Conservation (phyloP, 2,888 invertebrate species). For the Diaphora mendica region DNA sequence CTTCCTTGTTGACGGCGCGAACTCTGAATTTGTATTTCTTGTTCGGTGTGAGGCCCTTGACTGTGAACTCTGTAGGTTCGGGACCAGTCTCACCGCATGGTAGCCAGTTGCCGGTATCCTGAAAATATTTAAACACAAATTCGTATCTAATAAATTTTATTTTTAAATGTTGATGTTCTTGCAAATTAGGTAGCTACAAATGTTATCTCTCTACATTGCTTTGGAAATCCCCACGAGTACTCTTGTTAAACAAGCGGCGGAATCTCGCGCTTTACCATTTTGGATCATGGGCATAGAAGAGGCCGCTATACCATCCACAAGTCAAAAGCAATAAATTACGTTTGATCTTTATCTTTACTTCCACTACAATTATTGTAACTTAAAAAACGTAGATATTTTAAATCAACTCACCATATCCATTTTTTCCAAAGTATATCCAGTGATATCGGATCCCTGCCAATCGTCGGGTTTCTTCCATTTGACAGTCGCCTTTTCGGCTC, state of each 20-base stretch:
- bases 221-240: too few relatives aligned
- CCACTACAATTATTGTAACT: neutral
- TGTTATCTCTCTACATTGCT: neutral
- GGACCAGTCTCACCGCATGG: slow-evolving; percentile 97
- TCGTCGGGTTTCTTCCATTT: slow-evolving; percentile 97
- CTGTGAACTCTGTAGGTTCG: slow-evolving; percentile 92
- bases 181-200: too few relatives aligned
- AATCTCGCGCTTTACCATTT: neutral
- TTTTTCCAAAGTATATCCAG: slow-evolving; percentile 97
- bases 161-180: neutral
- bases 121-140: slow-evolving; percentile 8
- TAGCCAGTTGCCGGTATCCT: slow-evolving; percentile 97
- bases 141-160: neutral
- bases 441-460: slow-evolving; percentile 94
- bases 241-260: too few relatives aligned
- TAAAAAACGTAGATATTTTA: neutral
- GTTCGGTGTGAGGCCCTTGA: slow-evolving; percentile 96
- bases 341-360: neutral
- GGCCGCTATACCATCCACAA: too few relatives aligned
- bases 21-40: slow-evolving; percentile 99
- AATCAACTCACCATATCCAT: slow-evolving; percentile 91
- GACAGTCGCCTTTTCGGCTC: slow-evolving; percentile 95
- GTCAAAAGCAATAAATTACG: neutral
- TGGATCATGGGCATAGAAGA: neutral
- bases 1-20: slow-evolving; percentile 98